phyloP scores from a whole-genome alignment of 1,140 invertebrate species.

The Drosophila truncata region DNA sequence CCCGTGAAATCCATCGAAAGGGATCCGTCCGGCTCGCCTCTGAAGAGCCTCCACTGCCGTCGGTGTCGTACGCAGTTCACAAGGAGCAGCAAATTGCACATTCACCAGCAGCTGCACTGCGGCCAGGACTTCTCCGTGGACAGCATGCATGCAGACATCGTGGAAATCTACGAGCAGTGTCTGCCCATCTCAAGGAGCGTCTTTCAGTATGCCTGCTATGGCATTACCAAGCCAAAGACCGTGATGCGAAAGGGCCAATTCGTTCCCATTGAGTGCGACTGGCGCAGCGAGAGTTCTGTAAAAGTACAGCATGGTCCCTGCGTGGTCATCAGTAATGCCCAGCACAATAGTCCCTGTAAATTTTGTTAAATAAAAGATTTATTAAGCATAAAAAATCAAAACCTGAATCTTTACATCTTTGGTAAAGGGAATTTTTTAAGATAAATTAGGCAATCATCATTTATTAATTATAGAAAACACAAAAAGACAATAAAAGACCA shows the following conservation, averaged over 20 bases:
- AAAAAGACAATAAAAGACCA: neutral
- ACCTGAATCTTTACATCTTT: neutral
- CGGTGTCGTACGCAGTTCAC: constrained; percentile 50
- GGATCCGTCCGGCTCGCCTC: constrained; percentile 1
- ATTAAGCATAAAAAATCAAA: constrained; percentile 19
- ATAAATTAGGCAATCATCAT: neutral
- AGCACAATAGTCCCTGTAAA: constrained; percentile 62
- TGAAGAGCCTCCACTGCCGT: constrained; percentile 39
- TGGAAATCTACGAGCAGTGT: constrained; percentile 71
- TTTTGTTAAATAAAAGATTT: constrained; percentile 41
- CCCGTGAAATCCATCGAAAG: constrained; percentile 12
- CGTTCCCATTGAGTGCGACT: constrained; percentile 71
- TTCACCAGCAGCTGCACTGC: constrained; percentile 63
- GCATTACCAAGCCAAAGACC: constrained; percentile 66
- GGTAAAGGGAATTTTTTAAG: neutral
- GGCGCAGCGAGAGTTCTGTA: constrained; percentile 63
- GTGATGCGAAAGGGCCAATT: constrained; percentile 61
- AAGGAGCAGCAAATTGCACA: constrained; percentile 47
- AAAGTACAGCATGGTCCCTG: constrained; percentile 66
- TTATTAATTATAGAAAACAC: neutral
- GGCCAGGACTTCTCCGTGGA: constrained; percentile 68
- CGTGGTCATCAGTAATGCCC: constrained; percentile 66
- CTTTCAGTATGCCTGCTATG: constrained; percentile 64
- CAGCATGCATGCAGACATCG: constrained; percentile 69
- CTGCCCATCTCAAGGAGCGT: constrained; percentile 63